Conservation (phyloP, 2,888 invertebrate genomes). For the Calameuta pallipes region DNA sequence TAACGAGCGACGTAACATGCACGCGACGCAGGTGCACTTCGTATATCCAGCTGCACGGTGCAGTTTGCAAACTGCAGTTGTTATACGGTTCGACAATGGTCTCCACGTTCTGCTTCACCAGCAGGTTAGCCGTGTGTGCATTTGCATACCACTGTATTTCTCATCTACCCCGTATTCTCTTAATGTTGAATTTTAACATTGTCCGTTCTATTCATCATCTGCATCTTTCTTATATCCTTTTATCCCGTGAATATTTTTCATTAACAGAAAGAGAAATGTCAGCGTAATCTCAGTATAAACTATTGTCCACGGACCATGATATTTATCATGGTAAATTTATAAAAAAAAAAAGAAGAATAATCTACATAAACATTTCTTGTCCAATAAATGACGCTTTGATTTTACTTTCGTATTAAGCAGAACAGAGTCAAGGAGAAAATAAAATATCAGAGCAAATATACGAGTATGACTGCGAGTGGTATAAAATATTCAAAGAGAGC, state of each 20-base stretch:
- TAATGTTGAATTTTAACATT: not conserved
- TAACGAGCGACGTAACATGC: not conserved
- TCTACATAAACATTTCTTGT: not conserved
- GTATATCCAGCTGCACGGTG: not conserved
- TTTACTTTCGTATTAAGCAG: not conserved
- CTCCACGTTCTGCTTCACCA: not conserved
- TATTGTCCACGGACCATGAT: not conserved
- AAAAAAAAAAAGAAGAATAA: not conserved
- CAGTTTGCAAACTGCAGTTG: not conserved
- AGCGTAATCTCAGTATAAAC: not conserved
- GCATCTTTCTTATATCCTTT: not conserved
- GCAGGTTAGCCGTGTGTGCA: not conserved
- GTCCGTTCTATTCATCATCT: not conserved
- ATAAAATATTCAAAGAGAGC: not conserved
- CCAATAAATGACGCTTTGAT: not conserved
- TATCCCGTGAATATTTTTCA: not conserved
- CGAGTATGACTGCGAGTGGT: not conserved
- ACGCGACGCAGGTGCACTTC: not conserved
- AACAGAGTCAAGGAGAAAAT: not conserved
- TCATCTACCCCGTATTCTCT: not conserved
- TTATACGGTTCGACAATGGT: not conserved
- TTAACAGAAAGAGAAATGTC: not conserved
- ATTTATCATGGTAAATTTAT: not conserved
- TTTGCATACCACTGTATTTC: not conserved
- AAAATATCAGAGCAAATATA: not conserved